Conservation (phyloP, 92 coral and sea anemone species). For the Paragorgia papillata region DNA sequence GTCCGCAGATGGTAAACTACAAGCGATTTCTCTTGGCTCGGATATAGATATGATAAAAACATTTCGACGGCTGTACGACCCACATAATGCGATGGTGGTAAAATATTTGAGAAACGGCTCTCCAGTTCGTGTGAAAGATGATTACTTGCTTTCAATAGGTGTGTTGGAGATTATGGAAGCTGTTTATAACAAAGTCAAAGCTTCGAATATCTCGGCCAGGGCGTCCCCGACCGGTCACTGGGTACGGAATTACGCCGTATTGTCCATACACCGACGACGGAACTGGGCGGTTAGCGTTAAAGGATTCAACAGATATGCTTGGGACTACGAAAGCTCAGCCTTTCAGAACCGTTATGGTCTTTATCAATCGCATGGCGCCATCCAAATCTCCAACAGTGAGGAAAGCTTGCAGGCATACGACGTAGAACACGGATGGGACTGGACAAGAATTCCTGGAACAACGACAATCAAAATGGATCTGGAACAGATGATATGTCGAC, state of each 20-base stretch:
- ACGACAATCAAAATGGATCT: conserved; percentile 52
- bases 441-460: conserved; percentile 76
- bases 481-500: not conserved
- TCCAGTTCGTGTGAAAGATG: not conserved
- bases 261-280: conserved; percentile 65
- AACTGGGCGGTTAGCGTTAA: conserved; percentile 74
- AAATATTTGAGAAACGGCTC: not conserved
- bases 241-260: conserved; percentile 65
- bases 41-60: conserved; percentile 14
- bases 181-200: not conserved
- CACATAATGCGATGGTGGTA: not conserved
- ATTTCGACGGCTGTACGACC: conserved; percentile 27
- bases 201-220: not conserved
- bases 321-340: conserved; percentile 60
- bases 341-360: conserved; percentile 58
- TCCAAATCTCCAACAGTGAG: conserved; percentile 75
- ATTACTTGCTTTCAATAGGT: conserved; percentile 1
- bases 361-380: conserved; percentile 65
- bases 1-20: not conserved
- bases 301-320: conserved; percentile 63
- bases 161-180: conserved; percentile 18
- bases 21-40: not conserved
- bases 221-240: conserved; percentile 66
- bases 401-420: conserved; percentile 53
- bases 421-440: conserved; percentile 72